Percentiles rank a stretch among this genome's conserved stretches.
These are phyloP conservation scores for Hemiscyllium ocellatum DNA, from an alignment of 2,113 vertebrate genomes.

Conservation along the genomic window DNA sequence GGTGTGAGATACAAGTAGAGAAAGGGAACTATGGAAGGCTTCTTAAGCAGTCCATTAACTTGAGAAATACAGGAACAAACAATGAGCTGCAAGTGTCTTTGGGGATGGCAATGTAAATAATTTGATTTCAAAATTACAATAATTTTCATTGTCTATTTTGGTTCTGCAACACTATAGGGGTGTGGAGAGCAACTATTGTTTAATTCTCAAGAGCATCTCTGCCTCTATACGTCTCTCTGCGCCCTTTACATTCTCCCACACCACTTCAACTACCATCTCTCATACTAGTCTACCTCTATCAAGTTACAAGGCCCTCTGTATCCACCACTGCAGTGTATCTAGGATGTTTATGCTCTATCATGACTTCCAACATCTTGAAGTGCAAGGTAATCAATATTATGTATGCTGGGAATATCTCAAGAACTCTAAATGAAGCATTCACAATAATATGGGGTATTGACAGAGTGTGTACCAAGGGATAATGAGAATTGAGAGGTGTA, in stretches of 20 bases:
- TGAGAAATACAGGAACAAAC: not conserved
- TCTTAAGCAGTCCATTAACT: not conserved
- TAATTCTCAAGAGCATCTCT: not conserved
- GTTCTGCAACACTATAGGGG: not conserved
- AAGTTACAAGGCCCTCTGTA: not conserved
- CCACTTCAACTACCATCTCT: not conserved
- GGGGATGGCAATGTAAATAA: not conserved
- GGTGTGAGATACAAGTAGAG: not conserved
- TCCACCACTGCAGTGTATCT: not conserved
- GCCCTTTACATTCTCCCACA: not conserved
- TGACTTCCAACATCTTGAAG: not conserved
- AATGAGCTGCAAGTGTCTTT: not conserved
- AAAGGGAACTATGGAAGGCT: not conserved
- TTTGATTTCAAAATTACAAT: not conserved
- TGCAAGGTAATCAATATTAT: not conserved
- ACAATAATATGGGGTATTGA: not conserved
- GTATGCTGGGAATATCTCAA: too few relatives aligned
- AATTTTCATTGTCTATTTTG: not conserved
- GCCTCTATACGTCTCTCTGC: not conserved
- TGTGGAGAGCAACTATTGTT: not conserved
- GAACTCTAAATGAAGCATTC: not conserved
- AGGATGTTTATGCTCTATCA: not conserved
- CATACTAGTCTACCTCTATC: not conserved
- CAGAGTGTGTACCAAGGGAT: not conserved
- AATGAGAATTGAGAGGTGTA: not conserved